These are phyloP conservation scores for Corydoras maculifer DNA, from an alignment of 2,113 vertebrate species.

Conservation along the genomic window DNA sequence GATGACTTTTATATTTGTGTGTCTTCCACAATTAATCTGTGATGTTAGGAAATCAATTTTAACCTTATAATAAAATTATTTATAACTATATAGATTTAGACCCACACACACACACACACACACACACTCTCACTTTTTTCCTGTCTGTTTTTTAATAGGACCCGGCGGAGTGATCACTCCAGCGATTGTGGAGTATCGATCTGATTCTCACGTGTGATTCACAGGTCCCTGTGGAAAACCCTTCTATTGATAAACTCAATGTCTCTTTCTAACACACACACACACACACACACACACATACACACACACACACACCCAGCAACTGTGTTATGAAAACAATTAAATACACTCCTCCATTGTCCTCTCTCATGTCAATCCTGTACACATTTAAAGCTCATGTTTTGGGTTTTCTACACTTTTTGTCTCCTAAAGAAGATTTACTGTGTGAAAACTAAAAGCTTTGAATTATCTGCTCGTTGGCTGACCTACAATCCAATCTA, in stretches of 20 bases:
- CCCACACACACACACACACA: conserved; percentile 1
- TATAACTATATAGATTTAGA: too few species aligned
- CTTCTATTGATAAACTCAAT: conserved; percentile 1
- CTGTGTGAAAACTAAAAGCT: neutral
- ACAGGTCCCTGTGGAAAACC: conserved; percentile 17
- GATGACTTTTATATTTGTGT: too few species aligned
- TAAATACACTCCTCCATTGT: neutral
- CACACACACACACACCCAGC: neutral
- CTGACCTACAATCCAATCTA: neutral
- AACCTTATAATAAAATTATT: too few species aligned
- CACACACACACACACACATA: neutral
- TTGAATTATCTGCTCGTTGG: neutral
- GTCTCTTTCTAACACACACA: neutral
- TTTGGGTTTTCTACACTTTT: too few species aligned
- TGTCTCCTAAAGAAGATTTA: too few species aligned
- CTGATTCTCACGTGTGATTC: conserved; percentile 25
- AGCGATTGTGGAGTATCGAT: conserved; percentile 29
- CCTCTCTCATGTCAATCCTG: too few species aligned
- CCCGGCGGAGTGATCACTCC: conserved; percentile 17
- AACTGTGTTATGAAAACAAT: neutral
- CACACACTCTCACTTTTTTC: neutral
- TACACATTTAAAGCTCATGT: neutral
- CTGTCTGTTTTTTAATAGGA: conserved; percentile 24
- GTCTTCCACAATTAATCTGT: too few species aligned
- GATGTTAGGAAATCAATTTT: too few species aligned